Evolutionary conservation across 2,888 invertebrate genomes (phyloP).

Genomic region (Mylabris sibirica): DNA sequence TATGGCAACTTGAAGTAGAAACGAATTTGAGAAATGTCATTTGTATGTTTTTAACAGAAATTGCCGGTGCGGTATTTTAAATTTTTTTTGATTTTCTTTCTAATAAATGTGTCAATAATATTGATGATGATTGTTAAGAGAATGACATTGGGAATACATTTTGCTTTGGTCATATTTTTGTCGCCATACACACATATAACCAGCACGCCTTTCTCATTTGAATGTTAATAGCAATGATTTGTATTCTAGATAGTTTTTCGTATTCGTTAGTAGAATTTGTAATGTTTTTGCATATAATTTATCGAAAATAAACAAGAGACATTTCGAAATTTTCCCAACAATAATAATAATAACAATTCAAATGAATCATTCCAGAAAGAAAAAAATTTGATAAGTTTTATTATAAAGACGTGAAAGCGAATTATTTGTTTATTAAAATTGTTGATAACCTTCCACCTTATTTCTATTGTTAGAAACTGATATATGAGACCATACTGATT

Average conservation of each 20-base stretch:
- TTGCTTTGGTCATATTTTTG: background rate
- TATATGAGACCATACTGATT: conserved; percentile 1
- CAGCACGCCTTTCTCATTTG: conserved; percentile 6
- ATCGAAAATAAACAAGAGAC: background rate
- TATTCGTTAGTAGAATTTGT: background rate
- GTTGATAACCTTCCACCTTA: conserved; percentile 11
- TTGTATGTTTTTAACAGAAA: too few species aligned
- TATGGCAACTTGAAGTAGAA: too few species aligned
- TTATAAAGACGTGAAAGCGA: background rate
- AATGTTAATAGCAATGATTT: conserved; percentile 10
- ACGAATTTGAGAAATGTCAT: background rate
- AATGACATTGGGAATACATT: background rate
- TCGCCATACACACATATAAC: background rate
- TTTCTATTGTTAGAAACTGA: conserved; percentile 5
- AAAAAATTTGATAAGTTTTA: background rate
- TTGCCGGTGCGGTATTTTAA: background rate
- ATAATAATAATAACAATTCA: background rate
- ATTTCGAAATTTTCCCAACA: background rate
- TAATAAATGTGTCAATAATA: background rate
- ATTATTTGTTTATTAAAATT: background rate
- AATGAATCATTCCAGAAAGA: background rate
- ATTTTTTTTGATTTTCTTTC: background rate
- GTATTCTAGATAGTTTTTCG: conserved; percentile 6
- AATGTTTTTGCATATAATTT: conserved; percentile 1
- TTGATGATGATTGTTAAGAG: background rate